Percentiles rank a stretch among this genome's conserved stretches.
Evolutionary conservation across 2,888 invertebrate species (phyloP).

Genomic region (Itoplectis maculator): DNA sequence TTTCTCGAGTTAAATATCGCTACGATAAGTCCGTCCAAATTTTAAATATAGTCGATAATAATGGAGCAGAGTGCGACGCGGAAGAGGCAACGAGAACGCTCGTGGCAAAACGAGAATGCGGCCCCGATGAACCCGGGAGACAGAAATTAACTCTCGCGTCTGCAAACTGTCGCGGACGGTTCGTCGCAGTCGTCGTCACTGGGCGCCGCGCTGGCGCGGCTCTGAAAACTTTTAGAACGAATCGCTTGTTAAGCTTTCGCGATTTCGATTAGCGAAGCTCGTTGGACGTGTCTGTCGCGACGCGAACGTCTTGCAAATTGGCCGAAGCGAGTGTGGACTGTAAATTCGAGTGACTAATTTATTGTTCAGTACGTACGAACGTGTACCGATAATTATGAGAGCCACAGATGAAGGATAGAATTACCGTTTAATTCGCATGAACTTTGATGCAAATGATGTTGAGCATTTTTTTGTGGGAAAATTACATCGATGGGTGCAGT

Average conservation of each 20-base stretch:
- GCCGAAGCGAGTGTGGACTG: too few species aligned
- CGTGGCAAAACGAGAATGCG: conserved; percentile 30
- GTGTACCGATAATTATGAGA: too few species aligned
- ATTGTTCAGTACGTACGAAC: too few species aligned
- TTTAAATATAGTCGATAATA: too few species aligned
- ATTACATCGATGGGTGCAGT: too few species aligned
- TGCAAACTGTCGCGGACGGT: conserved; percentile 34
- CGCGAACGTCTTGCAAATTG: too few species aligned
- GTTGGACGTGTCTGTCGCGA: too few species aligned
- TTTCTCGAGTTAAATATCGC: background rate
- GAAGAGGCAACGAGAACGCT: background rate
- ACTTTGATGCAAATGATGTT: background rate
- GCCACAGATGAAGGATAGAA: too few species aligned
- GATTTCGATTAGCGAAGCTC: background rate
- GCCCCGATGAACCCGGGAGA: conserved; percentile 50
- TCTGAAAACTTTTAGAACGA: conserved; percentile 57
- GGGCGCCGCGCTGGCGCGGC: conserved; percentile 59
- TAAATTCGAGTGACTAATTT: too few species aligned
- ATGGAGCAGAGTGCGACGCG: too few species aligned
- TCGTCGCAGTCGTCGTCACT: background rate
- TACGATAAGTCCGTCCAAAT: background rate
- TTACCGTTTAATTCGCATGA: background rate
- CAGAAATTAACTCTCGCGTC: conserved; percentile 43
- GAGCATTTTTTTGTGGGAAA: background rate
- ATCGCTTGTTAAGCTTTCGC: conserved; percentile 54